Evolutionary conservation across 2,113 vertebrate genomes (phyloP).

Genomic region (human (Homo sapiens)): GRCh38 chr7:51279501-51280000

Average conservation of each 20-base stretch:
- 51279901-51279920: not conserved
- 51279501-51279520: not conserved
- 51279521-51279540: too few relatives aligned
- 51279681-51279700: accelerated
- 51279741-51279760: too few relatives aligned
- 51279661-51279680: not conserved
- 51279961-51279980: not conserved
- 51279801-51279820: not conserved
- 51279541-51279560: not conserved
- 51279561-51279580: not conserved
- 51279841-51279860: not conserved
- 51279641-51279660: accelerated
- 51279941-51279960: not conserved
- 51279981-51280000: not conserved
- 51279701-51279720: accelerated
- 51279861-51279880: not conserved
- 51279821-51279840: not conserved
- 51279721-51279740: not conserved
- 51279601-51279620: accelerated
- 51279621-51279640: not conserved
- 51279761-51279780: not conserved
- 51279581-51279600: too few relatives aligned
- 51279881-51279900: not conserved
- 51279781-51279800: not conserved
- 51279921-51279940: not conserved